These are phyloP conservation scores for Clunio marinus DNA, from an alignment of 2,888 invertebrate genomes.

Conservation along the genomic window DNA sequence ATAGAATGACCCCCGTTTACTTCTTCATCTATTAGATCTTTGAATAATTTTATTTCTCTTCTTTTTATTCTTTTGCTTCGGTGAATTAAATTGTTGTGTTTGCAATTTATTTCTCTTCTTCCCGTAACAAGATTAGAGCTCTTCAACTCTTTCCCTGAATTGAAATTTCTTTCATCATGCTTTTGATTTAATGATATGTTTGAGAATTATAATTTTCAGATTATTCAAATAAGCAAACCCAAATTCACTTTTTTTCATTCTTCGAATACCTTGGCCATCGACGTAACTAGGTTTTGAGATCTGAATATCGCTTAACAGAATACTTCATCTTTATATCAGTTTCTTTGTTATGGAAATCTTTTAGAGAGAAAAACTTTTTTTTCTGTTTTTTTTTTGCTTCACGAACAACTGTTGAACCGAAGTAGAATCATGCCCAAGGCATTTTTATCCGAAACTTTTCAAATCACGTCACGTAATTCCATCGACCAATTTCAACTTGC, in stretches of 20 bases:
- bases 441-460: not conserved
- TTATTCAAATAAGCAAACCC: not conserved
- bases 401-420: not conserved
- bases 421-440: not conserved
- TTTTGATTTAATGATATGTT: not conserved
- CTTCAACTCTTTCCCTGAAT: not conserved
- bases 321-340: not conserved
- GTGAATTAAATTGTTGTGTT: not conserved
- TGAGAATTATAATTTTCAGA: not conserved
- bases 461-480: too few species aligned
- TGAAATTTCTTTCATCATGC: not conserved
- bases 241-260: not conserved
- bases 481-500: too few species aligned
- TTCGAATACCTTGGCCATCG: too few species aligned
- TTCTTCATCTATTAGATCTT: not conserved
- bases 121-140: too few species aligned
- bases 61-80: too few species aligned
- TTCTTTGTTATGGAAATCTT: not conserved
- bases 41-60: not conserved
- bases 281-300: not conserved
- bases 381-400: not conserved
- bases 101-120: not conserved
- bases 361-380: not conserved
- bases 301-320: not conserved
- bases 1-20: slow-evolving; percentile 22